phyloP scores from a whole-genome alignment of 2,888 invertebrate species.

The Hoplodrina ambigua region DNA sequence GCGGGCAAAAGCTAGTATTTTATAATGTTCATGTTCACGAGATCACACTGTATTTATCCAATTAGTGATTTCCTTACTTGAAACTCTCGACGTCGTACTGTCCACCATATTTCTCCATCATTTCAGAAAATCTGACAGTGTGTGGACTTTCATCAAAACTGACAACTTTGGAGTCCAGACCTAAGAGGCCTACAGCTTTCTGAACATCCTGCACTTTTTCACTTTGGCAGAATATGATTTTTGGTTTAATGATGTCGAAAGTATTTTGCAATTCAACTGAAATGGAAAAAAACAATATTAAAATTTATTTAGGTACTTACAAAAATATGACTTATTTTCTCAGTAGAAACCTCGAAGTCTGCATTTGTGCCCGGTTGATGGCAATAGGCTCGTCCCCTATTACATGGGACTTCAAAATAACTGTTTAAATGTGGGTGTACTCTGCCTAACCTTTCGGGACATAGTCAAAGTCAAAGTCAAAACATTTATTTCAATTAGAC shows the following conservation, averaged over 20 bases:
- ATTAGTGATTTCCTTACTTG: slow-evolving; percentile 57
- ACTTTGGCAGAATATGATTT: slow-evolving; percentile 74
- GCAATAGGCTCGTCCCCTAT: too few species aligned
- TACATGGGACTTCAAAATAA: too few species aligned
- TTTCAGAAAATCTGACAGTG: slow-evolving; percentile 62
- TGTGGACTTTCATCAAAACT: slow-evolving; percentile 69
- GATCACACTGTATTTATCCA: too few species aligned
- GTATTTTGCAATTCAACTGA: slow-evolving; percentile 69
- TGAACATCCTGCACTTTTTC: slow-evolving; percentile 67
- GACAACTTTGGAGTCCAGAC: slow-evolving; percentile 66
- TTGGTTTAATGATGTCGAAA: slow-evolving; percentile 67
- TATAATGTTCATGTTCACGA: too few species aligned
- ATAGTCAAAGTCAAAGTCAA: too few species aligned
- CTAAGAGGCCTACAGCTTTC: slow-evolving; percentile 57
- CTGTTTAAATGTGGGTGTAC: too few species aligned
- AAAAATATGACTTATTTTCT: too few species aligned
- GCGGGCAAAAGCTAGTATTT: too few species aligned
- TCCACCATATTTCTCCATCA: slow-evolving; percentile 64
- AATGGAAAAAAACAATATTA: slow-evolving; percentile 33
- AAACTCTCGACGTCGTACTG: slow-evolving; percentile 64
- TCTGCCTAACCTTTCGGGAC: too few species aligned
- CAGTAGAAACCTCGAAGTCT: too few species aligned
- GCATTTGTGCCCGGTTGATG: too few species aligned
- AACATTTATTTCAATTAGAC: too few species aligned
- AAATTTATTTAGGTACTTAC: not conserved